These are phyloP conservation scores for Hesperophylax magnus DNA, from an alignment of 1,140 invertebrate species.

Conservation along the genomic window DNA sequence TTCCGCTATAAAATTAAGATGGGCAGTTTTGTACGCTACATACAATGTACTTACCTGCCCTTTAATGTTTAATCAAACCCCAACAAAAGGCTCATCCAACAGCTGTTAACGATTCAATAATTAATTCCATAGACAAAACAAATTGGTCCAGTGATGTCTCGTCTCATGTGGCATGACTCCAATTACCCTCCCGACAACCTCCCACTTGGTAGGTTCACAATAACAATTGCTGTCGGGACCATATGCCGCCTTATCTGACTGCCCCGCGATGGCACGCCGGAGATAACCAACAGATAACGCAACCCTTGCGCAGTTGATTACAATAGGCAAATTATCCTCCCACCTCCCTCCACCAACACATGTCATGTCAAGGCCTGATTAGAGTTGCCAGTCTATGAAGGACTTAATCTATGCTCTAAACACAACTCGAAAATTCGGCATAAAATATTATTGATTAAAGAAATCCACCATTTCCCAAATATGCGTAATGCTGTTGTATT, in stretches of 20 bases:
- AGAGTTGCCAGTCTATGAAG: background rate
- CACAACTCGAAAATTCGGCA: too few species aligned
- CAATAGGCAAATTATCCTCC: constrained; percentile 39
- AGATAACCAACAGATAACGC: constrained; percentile 30
- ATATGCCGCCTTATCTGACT: constrained; percentile 37
- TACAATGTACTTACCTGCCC: background rate
- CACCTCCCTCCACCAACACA: background rate
- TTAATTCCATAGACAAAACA: constrained; percentile 25
- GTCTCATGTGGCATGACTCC: constrained; percentile 28
- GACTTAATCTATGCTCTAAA: too few species aligned
- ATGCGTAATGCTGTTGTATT: too few species aligned
- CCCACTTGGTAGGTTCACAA: background rate
- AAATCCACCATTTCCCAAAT: too few species aligned
- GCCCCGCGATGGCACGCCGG: constrained; percentile 11
- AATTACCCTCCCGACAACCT: constrained; percentile 16
- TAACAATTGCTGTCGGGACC: constrained; percentile 27
- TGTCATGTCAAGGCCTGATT: constrained; percentile 2
- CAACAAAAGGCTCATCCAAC: constrained; percentile 1
- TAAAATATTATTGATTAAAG: too few species aligned
- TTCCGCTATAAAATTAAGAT: too few species aligned
- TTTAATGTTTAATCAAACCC: background rate
- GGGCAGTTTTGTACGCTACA: background rate
- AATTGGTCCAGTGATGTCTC: constrained; percentile 32
- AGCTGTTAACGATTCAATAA: constrained; percentile 6
- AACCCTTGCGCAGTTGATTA: constrained; percentile 39